A percentile compares a stretch with the other conserved stretches of the same genome.
Conservation (phyloP, 2,797 vertebrate genomes). For the Eurystomus glaucurus region DNA sequence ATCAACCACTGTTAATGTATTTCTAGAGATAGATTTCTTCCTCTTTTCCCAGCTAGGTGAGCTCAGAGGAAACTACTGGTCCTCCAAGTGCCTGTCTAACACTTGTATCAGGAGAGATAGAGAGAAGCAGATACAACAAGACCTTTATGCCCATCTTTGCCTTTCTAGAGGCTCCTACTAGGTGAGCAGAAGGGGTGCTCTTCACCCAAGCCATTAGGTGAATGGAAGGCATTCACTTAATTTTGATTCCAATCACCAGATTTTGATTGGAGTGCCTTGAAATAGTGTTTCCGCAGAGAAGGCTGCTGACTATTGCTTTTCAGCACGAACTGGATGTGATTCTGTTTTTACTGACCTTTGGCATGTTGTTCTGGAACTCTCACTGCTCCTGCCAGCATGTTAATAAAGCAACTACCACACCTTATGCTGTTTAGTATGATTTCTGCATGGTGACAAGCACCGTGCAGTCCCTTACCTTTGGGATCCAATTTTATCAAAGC, state of each 20-base stretch:
- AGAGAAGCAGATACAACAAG: background rate
- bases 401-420: rapidly evolving
- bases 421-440: background rate
- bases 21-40: background rate
- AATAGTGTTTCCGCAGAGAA: rapidly evolving
- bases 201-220: background rate
- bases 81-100: background rate
- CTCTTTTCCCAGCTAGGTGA: background rate
- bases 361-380: background rate
- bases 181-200: background rate
- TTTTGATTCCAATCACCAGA: background rate
- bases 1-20: no score
- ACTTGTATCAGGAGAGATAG: background rate
- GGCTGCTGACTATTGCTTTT: background rate
- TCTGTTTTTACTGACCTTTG: background rate
- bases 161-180: background rate
- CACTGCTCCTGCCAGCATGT: background rate
- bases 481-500: background rate
- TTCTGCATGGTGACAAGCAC: background rate
- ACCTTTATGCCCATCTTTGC: background rate
- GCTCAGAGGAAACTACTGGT: background rate
- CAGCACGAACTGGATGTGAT: rapidly evolving
- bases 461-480: background rate
- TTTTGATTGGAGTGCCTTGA: background rate
- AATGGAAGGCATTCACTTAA: rapidly evolving